A percentile compares a stretch with the other conserved stretches of the same genome.
Conservation (phyloP, 2,888 invertebrate genomes). For the Melieria omissa region DNA sequence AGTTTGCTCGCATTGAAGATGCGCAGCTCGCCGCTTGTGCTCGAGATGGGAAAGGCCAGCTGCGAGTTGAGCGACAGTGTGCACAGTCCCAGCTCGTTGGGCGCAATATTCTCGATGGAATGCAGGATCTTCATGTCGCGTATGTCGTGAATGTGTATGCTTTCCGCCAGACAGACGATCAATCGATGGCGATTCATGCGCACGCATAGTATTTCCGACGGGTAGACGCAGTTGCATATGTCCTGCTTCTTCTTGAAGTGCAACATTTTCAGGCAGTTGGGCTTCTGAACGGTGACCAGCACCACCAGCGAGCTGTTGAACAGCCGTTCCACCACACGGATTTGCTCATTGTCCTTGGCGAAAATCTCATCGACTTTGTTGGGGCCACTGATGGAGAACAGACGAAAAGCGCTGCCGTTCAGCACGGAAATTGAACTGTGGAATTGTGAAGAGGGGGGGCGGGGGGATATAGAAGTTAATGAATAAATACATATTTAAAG, state of each 20-base stretch:
- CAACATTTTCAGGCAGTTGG: conserved; percentile 65
- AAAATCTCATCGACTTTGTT: conserved; percentile 66
- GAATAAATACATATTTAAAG: neutral
- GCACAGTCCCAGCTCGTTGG: conserved; percentile 63
- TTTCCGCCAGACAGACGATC: conserved; percentile 63
- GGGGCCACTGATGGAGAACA: conserved; percentile 61
- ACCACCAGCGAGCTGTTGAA: conserved; percentile 66
- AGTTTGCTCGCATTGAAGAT: conserved; percentile 64
- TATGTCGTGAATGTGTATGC: conserved; percentile 66
- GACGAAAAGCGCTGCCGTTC: conserved; percentile 59
- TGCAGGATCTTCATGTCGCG: conserved; percentile 66
- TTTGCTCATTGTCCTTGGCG: conserved; percentile 64
- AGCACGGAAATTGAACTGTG: conserved; percentile 63
- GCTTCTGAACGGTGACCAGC: conserved; percentile 63
- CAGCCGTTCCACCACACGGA: conserved; percentile 64
- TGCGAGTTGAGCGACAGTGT: conserved; percentile 64
- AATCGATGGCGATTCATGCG: conserved; percentile 65
- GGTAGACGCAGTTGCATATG: conserved; percentile 66
- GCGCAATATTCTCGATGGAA: conserved; percentile 63
- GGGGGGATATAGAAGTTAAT: neutral
- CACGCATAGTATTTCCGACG: conserved; percentile 63
- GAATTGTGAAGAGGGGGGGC: neutral
- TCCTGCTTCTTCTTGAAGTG: conserved; percentile 67
- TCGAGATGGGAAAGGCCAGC: conserved; percentile 64
- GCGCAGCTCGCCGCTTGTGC: conserved; percentile 61